phyloP scores from a whole-genome alignment of 30 jellyfish, hydroid and myxozoan genomes.

The Clytia hemisphaerica region DNA sequence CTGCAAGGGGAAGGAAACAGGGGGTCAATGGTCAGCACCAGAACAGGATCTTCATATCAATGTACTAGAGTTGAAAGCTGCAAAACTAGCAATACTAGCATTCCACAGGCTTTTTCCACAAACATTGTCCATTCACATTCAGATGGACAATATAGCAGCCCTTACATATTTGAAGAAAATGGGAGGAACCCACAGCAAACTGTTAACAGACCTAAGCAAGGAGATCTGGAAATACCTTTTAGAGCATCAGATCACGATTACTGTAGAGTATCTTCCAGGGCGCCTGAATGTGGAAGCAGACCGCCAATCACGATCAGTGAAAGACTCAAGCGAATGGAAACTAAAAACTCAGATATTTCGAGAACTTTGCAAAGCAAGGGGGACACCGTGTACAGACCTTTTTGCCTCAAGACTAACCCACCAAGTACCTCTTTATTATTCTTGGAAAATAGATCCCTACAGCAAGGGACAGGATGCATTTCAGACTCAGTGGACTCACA shows the following conservation, averaged over 20 bases:
- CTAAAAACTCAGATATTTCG: slow-evolving; percentile 17
- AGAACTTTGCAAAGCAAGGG: slow-evolving; percentile 17
- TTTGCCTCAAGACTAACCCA: slow-evolving; percentile 19
- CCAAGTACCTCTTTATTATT: background rate
- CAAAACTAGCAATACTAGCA: background rate
- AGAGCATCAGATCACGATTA: slow-evolving; percentile 35
- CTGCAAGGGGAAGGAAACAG: background rate
- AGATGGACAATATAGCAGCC: slow-evolving; percentile 11
- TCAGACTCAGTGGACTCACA: background rate
- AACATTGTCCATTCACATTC: background rate
- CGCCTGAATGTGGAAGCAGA: slow-evolving; percentile 18
- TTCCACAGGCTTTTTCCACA: background rate
- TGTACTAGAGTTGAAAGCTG: background rate
- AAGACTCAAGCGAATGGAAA: slow-evolving; percentile 39
- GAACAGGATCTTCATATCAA: background rate
- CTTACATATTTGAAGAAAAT: background rate
- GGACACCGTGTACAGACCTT: slow-evolving; percentile 22
- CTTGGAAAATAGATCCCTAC: slow-evolving; percentile 7
- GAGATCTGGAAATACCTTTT: slow-evolving; percentile 4
- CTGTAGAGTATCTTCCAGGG: slow-evolving; percentile 33
- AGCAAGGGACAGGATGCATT: slow-evolving; percentile 8
- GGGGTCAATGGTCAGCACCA: too few species aligned
- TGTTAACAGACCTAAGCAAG: background rate
- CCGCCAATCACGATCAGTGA: slow-evolving; percentile 15
- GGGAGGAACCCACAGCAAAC: slow-evolving; percentile 5